These are phyloP conservation scores for Enteromius paludinosus DNA, from an alignment of 2,797 vertebrate species.

Conservation along the genomic window DNA sequence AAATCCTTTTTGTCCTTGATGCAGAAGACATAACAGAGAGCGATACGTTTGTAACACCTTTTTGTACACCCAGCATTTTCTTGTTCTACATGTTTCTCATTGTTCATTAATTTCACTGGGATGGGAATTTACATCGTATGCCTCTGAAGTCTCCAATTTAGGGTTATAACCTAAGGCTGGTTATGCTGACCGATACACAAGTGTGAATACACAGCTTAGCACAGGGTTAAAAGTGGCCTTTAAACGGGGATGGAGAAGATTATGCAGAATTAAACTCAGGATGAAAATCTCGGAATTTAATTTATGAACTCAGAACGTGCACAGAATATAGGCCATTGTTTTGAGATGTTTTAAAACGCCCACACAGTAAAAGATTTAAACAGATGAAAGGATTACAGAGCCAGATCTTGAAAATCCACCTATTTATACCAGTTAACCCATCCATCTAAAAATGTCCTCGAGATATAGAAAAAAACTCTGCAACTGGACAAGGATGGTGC, in stretches of 20 bases:
- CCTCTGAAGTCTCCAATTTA: not conserved
- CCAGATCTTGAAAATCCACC: not conserved
- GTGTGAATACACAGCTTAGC: not conserved
- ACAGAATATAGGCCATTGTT: conserved; percentile 3
- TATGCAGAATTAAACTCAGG: not conserved
- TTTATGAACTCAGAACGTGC: not conserved
- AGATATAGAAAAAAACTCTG: not conserved
- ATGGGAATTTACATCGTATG: not conserved
- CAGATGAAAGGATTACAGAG: conserved; percentile 4
- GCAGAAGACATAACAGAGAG: not conserved
- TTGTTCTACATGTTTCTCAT: not conserved
- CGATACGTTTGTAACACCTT: not conserved
- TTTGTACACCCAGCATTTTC: not conserved
- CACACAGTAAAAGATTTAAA: conserved; percentile 12
- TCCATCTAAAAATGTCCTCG: not conserved
- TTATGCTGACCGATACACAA: not conserved
- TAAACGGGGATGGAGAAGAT: not conserved
- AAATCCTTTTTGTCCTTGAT: not conserved
- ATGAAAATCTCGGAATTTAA: not conserved
- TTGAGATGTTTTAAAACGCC: not conserved
- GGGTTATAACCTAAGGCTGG: not conserved
- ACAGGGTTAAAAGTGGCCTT: not conserved
- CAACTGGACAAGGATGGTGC: not conserved
- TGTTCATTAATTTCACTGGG: not conserved
- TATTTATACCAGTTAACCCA: not conserved